Conservation (phyloP, 1,140 invertebrate species). For the Pseudobourletiella spinata region DNA sequence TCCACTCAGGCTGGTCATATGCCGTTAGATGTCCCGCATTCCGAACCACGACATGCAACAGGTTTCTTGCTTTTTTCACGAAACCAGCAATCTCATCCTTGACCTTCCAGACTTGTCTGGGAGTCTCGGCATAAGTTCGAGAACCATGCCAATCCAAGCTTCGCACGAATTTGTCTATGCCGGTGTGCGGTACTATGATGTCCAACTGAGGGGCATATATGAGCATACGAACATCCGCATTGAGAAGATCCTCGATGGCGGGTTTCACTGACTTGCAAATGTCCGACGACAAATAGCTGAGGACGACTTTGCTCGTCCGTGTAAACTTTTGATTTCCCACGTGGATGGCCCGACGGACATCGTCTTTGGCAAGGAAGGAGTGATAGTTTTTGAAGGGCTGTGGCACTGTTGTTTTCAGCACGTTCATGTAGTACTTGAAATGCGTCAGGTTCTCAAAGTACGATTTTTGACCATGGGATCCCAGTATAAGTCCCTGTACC, state of each 20-base stretch:
- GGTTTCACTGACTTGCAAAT: conserved; percentile 28
- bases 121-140: neutral
- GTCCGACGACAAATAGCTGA: conserved; percentile 19
- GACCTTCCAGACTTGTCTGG: conserved; percentile 20
- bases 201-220: conserved; percentile 31
- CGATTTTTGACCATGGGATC: conserved; percentile 15
- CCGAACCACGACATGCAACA: conserved; percentile 14
- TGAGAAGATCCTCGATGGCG: conserved; percentile 20
- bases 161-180: conserved; percentile 10
- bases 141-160: conserved; percentile 17
- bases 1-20: conserved; percentile 45
- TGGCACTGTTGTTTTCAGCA: conserved; percentile 41
- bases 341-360: conserved; percentile 44
- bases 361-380: conserved; percentile 40
- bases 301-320: conserved; percentile 27
- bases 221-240: conserved; percentile 27
- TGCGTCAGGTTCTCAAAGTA: conserved; percentile 47
- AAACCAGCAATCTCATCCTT: conserved; percentile 23
- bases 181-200: conserved; percentile 25
- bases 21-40: conserved; percentile 21
- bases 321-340: conserved; percentile 46
- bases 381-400: conserved; percentile 42
- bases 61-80: conserved; percentile 9
- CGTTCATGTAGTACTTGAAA: conserved; percentile 46
- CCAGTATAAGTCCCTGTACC: conserved; percentile 24